Conservation (phyloP, 2,888 invertebrate genomes). For the Parnassius apollo region DNA sequence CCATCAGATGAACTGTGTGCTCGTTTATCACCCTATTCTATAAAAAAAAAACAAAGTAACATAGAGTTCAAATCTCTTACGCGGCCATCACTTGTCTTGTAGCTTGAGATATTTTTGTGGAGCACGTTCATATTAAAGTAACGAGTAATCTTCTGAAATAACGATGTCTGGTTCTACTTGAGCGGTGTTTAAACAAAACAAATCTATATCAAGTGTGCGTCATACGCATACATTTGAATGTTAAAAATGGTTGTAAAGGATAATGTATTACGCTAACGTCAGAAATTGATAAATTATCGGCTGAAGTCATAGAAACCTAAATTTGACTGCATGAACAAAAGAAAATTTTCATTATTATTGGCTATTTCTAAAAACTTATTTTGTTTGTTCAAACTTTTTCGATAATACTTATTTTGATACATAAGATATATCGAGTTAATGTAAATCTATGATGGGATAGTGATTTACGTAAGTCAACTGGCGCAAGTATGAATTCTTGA, state of each 20-base stretch:
- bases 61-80: too few species aligned
- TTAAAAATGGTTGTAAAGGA: constrained; percentile 1
- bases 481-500: too few species aligned
- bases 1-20: too few species aligned
- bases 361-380: too few species aligned
- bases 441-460: too few species aligned
- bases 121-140: constrained; percentile 10
- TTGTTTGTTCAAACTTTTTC: too few species aligned
- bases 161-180: constrained; percentile 9
- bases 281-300: constrained; percentile 1
- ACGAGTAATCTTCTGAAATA: constrained; percentile 19
- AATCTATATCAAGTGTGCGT: constrained; percentile 10
- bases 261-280: constrained; percentile 1
- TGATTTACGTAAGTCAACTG: too few species aligned
- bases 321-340: not conserved
- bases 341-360: not conserved
- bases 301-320: not conserved
- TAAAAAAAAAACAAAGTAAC: too few species aligned
- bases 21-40: too few species aligned
- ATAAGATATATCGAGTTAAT: too few species aligned
- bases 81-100: too few species aligned
- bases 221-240: constrained; percentile 17
- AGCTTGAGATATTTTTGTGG: not conserved
- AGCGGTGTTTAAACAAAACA: constrained; percentile 18
- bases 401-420: too few species aligned